phyloP scores from a whole-genome alignment of 1,140 invertebrate genomes.

The Steinernema feltiae region DNA sequence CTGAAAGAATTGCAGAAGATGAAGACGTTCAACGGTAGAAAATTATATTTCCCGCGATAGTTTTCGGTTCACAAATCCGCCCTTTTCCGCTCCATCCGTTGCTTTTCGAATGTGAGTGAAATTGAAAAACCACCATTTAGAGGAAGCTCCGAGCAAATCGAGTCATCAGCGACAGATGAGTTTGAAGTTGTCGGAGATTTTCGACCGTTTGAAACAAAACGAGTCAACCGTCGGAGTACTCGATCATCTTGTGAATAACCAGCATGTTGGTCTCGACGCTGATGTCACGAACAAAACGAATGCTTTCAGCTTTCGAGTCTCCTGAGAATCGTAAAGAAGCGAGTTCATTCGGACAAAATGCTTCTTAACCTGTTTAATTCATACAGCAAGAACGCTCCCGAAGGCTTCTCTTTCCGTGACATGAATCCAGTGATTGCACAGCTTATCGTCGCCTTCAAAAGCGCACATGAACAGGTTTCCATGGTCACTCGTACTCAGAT shows the following conservation, averaged over 20 bases:
- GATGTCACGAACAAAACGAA: not conserved
- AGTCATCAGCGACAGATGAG: slow-evolving; percentile 43
- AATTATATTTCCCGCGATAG: too few relatives aligned
- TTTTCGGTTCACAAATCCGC: too few relatives aligned
- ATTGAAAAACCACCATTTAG: not conserved
- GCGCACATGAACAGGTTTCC: slow-evolving; percentile 39
- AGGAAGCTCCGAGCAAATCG: slow-evolving; percentile 17
- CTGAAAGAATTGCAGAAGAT: slow-evolving; percentile 25
- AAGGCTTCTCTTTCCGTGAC: slow-evolving; percentile 39
- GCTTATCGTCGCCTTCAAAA: slow-evolving; percentile 41
- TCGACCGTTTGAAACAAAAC: slow-evolving; percentile 40
- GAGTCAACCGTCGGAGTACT: slow-evolving; percentile 34
- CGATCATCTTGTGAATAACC: slow-evolving; percentile 35
- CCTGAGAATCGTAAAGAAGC: slow-evolving; percentile 38
- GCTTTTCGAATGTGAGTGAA: too few relatives aligned
- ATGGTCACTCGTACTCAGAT: not conserved
- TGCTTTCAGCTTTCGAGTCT: slow-evolving; percentile 36
- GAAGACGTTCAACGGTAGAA: slow-evolving; percentile 12
- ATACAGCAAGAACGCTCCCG: slow-evolving; percentile 34
- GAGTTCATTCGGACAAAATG: slow-evolving; percentile 36
- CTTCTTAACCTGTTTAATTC: slow-evolving; percentile 42
- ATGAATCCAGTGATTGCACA: slow-evolving; percentile 42
- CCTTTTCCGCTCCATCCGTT: too few relatives aligned
- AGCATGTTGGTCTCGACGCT: slow-evolving; percentile 24
- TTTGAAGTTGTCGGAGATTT: slow-evolving; percentile 36